phyloP scores from a whole-genome alignment of 2,113 vertebrate species.

The Elachura formosa region DNA sequence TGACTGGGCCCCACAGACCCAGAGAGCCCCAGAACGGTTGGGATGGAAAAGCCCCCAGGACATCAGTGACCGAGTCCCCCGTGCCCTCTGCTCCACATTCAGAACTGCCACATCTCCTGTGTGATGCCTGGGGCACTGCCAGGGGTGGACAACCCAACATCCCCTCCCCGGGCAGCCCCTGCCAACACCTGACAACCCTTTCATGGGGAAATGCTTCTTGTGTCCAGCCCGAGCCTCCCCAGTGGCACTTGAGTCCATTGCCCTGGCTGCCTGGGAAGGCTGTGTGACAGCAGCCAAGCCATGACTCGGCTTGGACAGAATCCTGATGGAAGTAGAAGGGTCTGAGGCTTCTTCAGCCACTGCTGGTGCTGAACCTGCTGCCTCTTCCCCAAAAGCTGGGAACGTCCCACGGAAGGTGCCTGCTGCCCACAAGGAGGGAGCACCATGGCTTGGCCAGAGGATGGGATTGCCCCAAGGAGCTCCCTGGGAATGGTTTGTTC shows the following conservation, averaged over 20 bases:
- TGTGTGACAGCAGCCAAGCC: too few relatives aligned
- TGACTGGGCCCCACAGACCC: fast-evolving
- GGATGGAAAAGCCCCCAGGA: fast-evolving
- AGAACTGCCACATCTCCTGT: not conserved
- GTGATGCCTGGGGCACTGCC: not conserved
- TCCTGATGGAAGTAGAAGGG: fast-evolving
- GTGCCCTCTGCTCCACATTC: fast-evolving
- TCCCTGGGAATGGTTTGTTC: fast-evolving
- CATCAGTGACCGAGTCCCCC: not conserved
- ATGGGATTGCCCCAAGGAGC: not conserved
- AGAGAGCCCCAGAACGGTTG: fast-evolving
- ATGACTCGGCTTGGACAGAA: fast-evolving
- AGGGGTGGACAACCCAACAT: fast-evolving
- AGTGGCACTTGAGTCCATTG: not conserved
- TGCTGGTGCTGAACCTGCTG: not conserved
- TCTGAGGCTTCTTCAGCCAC: not conserved
- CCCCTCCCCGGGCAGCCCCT: not conserved
- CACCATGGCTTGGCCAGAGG: too few relatives aligned
- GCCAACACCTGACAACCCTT: not conserved
- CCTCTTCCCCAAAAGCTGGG: not conserved
- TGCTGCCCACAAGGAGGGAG: too few relatives aligned
- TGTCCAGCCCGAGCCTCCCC: not conserved
- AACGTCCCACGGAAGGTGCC: not conserved
- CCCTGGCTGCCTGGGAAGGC: fast-evolving
- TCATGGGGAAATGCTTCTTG: too few relatives aligned